These are phyloP conservation scores for Ceratosolen fusciceps DNA, from an alignment of 1,140 invertebrate genomes.

Conservation along the genomic window DNA sequence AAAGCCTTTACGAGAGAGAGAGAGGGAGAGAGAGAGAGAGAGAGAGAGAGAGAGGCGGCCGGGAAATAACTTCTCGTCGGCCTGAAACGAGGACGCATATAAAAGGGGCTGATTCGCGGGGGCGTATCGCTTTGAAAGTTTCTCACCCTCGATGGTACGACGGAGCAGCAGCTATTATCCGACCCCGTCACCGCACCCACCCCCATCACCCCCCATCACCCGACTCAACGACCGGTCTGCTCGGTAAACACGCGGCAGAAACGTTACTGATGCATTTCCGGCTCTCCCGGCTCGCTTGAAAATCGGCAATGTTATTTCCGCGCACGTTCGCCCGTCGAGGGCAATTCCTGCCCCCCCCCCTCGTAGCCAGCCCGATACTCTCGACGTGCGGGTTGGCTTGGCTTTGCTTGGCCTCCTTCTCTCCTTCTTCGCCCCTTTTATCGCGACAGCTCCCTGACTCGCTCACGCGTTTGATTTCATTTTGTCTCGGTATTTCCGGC, in stretches of 20 bases:
- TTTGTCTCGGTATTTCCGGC: constrained; percentile 49
- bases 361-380: background rate
- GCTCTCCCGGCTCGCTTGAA: constrained; percentile 26
- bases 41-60: too few relatives aligned
- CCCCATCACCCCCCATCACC: background rate
- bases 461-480: constrained; percentile 46
- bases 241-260: constrained; percentile 40
- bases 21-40: too few relatives aligned
- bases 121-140: constrained; percentile 19
- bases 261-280: constrained; percentile 45
- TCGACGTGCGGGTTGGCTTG: background rate
- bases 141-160: background rate
- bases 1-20: background rate
- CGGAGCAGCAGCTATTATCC: too few relatives aligned
- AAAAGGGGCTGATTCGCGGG: background rate
- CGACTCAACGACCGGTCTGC: background rate
- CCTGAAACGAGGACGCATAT: constrained; percentile 9
- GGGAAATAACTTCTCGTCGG: constrained; percentile 38
- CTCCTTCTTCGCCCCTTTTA: background rate
- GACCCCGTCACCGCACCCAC: too few relatives aligned
- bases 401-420: background rate
- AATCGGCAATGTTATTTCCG: constrained; percentile 50
- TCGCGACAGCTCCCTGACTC: background rate
- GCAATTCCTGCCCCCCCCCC: constrained; percentile 11
- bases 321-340: constrained; percentile 44